Conservation (phyloP, 64 coral and sea anemone species). For the Montipora foliosa region DNA sequence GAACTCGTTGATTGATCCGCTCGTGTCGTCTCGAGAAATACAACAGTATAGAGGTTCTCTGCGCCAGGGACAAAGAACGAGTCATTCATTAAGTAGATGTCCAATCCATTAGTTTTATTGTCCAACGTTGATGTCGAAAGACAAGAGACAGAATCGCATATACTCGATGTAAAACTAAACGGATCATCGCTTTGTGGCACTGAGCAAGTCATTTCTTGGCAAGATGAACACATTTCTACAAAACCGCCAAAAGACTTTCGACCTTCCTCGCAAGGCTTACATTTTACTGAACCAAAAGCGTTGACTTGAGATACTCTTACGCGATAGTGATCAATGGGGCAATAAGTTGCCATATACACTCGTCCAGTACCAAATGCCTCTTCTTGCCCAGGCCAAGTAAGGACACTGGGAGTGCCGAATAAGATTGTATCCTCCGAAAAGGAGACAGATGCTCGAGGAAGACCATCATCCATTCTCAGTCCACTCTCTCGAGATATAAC, state of each 20-base stretch:
- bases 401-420: conserved; percentile 70
- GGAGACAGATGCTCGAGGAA: conserved; percentile 26
- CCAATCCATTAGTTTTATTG: conserved; percentile 38
- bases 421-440: conserved; percentile 57
- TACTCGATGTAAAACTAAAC: conserved; percentile 20
- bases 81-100: neutral
- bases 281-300: conserved; percentile 8
- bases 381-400: conserved; percentile 69
- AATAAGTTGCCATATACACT: conserved; percentile 73
- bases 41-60: conserved; percentile 66
- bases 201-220: conserved; percentile 20
- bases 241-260: conserved; percentile 77
- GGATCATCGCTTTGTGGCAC: neutral
- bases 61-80: conserved; percentile 69
- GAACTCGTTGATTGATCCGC: conserved; percentile 67
- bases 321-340: conserved; percentile 74
- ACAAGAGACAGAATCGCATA: conserved; percentile 47
- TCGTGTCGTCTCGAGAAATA: conserved; percentile 76
- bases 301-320: conserved; percentile 23
- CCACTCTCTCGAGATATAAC: conserved; percentile 53
- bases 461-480: conserved; percentile 26
- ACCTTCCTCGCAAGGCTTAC: conserved; percentile 71
- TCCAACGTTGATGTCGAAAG: neutral
- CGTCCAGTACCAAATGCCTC: conserved; percentile 58
- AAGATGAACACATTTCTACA: conserved; percentile 40